Evolutionary conservation across 2,888 invertebrate species (phyloP), one percentile per base, ranked within the genome.

Genomic region (Zelleria hepariella): DNA sequence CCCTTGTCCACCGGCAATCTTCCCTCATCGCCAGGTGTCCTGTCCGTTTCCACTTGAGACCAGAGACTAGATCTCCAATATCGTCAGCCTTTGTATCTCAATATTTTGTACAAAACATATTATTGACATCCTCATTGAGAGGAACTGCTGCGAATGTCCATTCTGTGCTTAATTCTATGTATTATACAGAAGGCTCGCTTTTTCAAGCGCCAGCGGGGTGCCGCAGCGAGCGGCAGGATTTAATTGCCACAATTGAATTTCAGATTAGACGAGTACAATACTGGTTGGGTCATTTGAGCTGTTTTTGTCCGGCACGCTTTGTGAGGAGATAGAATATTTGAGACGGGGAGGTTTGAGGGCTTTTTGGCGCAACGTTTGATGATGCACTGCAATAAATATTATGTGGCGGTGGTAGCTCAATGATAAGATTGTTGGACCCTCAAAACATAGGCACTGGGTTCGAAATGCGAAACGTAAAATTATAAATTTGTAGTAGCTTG

Each of bases 211-310:
- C 76, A 57, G 63, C 73, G 66, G 78, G 78, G 78, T 68, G 75
- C 70, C 72, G 62, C 57, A 65, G 66, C 64, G 67, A 65, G 65
- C 32, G 63, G 66, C 66, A 66, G 65, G 64, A 68, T 68, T 66
- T 74, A 72, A 76, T 74, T 69, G 67, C 65, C 63, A 67, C 42
- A 65, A 74, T 78, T 78, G 75, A 78, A 78, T 79, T 77, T 75
- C 70, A 74, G 67, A 77, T 74, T 60, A 52, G 53, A 21, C 20
- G 7, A 57, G 54, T 56, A 47, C 26, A 32, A 49, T 58, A 57
- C 60, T 32, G 48, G 42, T 55, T 58, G 42, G 58, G 32, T 55
- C 55, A 32, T 55, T 32, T 32, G 10, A 18, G 32, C 20, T n/a
- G 32, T 55, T 55, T 55, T 55, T 55, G 55, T 20, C 23, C 49